Evolutionary conservation across 2,113 vertebrate species (phyloP), one percentile per base, ranked within the genome.

Genomic region (Halcyon malimbica): DNA sequence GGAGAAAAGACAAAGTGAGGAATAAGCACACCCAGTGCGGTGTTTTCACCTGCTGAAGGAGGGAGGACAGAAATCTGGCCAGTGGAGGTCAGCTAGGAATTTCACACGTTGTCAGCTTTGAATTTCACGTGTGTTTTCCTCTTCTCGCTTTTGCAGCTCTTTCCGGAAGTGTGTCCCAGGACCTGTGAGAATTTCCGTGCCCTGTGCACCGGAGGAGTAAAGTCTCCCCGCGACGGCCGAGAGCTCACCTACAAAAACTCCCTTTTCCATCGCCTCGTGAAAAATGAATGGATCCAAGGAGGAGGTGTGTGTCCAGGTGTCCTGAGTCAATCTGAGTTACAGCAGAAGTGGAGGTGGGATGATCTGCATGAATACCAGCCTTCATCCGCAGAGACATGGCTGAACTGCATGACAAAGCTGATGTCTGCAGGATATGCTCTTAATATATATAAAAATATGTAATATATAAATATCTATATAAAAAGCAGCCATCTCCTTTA

Each of bases 271-370:
- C 98, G 98, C 59, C 83, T 99, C 2, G 98, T 99, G 79, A 98
- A 94, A 64, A 98, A 98, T 1, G 98, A 98, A 39, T 99, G 99
- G 99, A 96, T 99, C 92, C 99, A 99, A 98, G 99, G 98, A 84
- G 99, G 99, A 98, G 99, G 99, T 99, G 93, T 25, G 89, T 75
- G 90, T 69, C 76, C 33, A 71, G 71, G 71, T 51, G 44, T 44
- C 41, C 90, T 44, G 54, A 81, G 48, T 64, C 81, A 26, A 93
- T 48, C 21, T 3, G 3, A 87, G 71, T 28, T 77, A 57, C 31
- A 80, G 20, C 19, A 51, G 68, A 75, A 84, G 16, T 9, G 11
- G 16, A 24, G 15, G 23, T n/a, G 29, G 63, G 59, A 37, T 73
- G 67, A 77, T 81, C 51, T 28, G 11, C 82, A 39, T 37, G 20